Percentiles rank a stretch among this genome's conserved stretches.
phyloP scores from a whole-genome alignment of 2,797 vertebrate genomes.

The Rousettus madagascariensis region DNA sequence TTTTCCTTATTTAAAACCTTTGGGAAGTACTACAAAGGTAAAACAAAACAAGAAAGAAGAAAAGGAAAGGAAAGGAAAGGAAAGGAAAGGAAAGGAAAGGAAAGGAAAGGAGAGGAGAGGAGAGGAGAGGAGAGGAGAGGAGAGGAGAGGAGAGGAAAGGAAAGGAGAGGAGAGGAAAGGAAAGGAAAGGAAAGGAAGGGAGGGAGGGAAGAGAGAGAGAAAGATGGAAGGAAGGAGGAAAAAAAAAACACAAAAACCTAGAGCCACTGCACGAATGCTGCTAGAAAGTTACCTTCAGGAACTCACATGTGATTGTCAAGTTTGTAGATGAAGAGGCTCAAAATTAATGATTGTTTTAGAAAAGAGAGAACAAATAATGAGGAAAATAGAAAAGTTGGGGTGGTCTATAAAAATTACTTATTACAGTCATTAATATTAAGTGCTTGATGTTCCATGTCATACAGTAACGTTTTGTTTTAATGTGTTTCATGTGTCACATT shows the following conservation, averaged over 20 bases:
- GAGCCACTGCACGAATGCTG: not conserved
- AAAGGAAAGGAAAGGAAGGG: fast-evolving
- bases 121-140: not conserved
- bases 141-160: not conserved
- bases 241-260: not conserved
- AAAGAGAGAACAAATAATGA: not conserved
- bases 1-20: not conserved
- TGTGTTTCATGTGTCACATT: not conserved
- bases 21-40: not conserved
- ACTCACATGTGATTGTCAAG: not conserved
- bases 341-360: not conserved
- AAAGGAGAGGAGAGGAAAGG: no score
- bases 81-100: fast-evolving
- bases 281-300: not conserved
- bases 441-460: not conserved
- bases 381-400: not conserved
- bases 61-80: not conserved
- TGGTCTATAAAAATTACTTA: not conserved
- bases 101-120: not conserved
- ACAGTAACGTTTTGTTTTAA: not conserved
- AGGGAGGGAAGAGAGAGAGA: no score
- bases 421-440: not conserved
- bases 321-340: not conserved
- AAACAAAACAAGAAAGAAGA: slow-evolving; percentile 7
- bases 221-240: not conserved